Evolutionary conservation across 2,113 vertebrate species (phyloP), one percentile per base, ranked within the genome.

Genomic region (Pandion haliaetus): DNA sequence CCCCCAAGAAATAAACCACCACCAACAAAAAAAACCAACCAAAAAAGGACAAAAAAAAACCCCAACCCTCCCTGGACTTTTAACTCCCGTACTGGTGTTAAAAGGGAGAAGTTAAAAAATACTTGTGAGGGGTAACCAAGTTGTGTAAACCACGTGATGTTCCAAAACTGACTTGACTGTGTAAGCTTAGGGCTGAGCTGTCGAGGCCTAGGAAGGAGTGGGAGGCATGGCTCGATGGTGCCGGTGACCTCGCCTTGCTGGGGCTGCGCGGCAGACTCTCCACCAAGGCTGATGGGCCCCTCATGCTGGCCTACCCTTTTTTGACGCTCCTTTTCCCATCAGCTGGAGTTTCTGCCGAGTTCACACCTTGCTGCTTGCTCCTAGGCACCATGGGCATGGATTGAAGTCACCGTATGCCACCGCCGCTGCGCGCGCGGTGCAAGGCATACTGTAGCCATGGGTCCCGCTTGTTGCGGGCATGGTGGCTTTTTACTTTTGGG

Each of bases 351-450:
- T 69, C 62, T 69, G 31, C 62, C 17, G 15, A 25, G 54, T 86
- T 88, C 76, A 55, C 36, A 61, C 54, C 40, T 76, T 36, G 36
- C 44, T 36, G 61, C 73, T 71, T 34, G 34, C 55, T 74, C 52
- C 47, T 21, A 57, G 65, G 17, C 17, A 14, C 31, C 6, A 1
- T 29, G 32, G 47, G 17, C 44, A 38, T 10, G 66, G 67, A 26
- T 40, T 65, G 63, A 80, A 89, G 49, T 24, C 12, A 5, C 38
- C 5, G 5, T 25, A 36, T 34, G 50, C 61, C 21, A 8, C 38
- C 34, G 7, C 6, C 5, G 4, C 28, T 11, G 25, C 6, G 5
- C 1, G 0, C 5, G 34, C 34, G 17, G 65, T 2, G 11, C 9
- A 26, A 36, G 14, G 45, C 63, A 25, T 47, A 16, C 14, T 4